Evolutionary conservation across 2,113 vertebrate species (phyloP), one percentile per base, ranked within the genome.

Genomic region (Ellobius talpinus): DNA sequence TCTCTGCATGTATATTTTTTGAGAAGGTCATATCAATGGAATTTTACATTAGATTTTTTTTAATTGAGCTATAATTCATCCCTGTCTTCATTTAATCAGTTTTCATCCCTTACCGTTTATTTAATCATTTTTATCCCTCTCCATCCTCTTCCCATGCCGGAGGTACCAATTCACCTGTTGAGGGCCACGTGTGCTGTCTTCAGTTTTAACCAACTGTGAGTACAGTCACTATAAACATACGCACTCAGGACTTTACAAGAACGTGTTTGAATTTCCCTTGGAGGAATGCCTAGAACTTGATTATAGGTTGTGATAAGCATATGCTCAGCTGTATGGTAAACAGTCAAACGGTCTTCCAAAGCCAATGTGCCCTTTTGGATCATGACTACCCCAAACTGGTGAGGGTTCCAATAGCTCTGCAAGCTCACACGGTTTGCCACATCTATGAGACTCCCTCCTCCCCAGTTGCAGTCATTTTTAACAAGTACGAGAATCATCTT

Each of bases 211-310:
- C 50, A 89, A 33, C 52, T 96, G 58, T 77, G 39, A 94, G 81
- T 26, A 81, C 90, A 96, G 10, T 47, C 47, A 81, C 74, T 36
- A 39, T 88, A 91, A 91, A 91, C 68, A 76, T 68, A 26, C 58
- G 19, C 33, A 45, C 89, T 78, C 16, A 29, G 36, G 93, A 92
- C 70, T 90, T 95, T 0, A 0, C 84, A 70, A 84, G 50, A 97
- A 94, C 26, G 92, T 93, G 65, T 92, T 95, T 96, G 78, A 45
- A 90, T 93, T 90, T 85, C 61, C 58, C 65, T 74, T 97, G 6
- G 93, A 92, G 87, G 82, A 93, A 82, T 89, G 50, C 52, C 8
- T 89, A 55, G 17, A 65, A 76, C 89, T 87, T 42, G 73, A 95
- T 92, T 96, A 86, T 94, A 89, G 36, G 63, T 87, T 93, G 79